phyloP scores from a whole-genome alignment of 2,797 vertebrate genomes.

The Liparis tanakae region DNA sequence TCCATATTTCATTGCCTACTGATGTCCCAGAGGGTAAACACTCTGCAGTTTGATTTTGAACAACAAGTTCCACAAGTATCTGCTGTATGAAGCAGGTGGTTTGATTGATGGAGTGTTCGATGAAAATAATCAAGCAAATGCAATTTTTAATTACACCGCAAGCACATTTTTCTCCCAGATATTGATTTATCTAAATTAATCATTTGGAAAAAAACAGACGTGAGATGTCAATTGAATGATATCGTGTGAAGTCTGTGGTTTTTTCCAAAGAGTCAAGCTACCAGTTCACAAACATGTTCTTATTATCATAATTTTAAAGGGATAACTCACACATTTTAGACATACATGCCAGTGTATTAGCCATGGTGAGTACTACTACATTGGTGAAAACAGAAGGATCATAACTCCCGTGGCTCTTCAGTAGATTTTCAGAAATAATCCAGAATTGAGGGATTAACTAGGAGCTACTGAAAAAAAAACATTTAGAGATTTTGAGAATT shows the following conservation, averaged over 20 bases:
- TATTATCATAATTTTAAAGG: neutral
- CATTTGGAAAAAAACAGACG: conserved; percentile 18
- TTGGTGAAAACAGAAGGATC: neutral
- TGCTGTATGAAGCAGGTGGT: conserved; percentile 52
- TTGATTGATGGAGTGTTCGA: conserved; percentile 69
- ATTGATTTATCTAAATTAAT: conserved; percentile 61
- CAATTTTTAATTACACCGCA: conserved; percentile 67
- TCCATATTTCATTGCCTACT: conserved; percentile 68
- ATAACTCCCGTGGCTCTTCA: neutral
- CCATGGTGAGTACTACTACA: neutral
- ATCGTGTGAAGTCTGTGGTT: conserved; percentile 6
- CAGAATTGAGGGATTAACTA: neutral
- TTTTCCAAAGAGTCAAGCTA: neutral
- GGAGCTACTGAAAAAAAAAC: neutral
- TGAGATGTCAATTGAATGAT: conserved; percentile 35
- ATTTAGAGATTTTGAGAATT: neutral
- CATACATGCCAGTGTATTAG: neutral
- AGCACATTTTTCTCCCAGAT: conserved; percentile 43
- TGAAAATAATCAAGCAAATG: conserved; percentile 70
- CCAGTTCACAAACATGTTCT: neutral
- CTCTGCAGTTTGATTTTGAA: conserved; percentile 60
- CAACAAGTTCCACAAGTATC: conserved; percentile 57
- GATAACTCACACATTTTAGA: neutral
- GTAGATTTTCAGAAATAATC: neutral
- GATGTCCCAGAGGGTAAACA: conserved; percentile 57